Conservation (phyloP, 2,797 vertebrate genomes). For the Smutsia temminckii region DNA sequence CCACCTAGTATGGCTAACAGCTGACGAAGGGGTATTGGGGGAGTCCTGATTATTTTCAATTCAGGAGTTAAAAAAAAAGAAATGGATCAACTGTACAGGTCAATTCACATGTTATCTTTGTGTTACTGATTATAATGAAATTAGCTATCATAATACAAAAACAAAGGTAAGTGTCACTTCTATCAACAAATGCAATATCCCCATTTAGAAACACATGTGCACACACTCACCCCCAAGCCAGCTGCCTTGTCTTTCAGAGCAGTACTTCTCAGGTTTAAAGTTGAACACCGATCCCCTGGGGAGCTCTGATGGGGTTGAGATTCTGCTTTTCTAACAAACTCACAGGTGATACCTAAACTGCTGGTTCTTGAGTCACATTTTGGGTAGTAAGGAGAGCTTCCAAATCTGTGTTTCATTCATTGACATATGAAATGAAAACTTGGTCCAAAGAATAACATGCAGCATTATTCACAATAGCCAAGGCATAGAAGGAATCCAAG, state of each 20-base stretch:
- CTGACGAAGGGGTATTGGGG: neutral
- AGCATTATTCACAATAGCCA: neutral
- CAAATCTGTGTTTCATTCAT: conserved; percentile 6
- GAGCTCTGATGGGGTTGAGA: neutral
- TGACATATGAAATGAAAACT: neutral
- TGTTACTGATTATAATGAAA: neutral
- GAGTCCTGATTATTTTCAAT: neutral
- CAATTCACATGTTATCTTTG: neutral
- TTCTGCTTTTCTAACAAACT: neutral
- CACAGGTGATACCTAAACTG: neutral
- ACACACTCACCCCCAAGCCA: neutral
- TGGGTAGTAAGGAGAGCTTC: neutral
- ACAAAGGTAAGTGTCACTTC: neutral
- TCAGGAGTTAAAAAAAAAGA: neutral
- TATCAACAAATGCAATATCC: neutral
- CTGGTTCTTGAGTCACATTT: neutral
- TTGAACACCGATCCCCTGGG: neutral
- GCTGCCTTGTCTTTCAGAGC: neutral
- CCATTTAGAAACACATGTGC: neutral
- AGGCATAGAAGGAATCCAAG: neutral
- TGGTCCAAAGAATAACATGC: neutral
- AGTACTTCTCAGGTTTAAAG: neutral
- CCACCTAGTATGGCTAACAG: neutral
- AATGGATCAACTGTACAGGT: neutral
- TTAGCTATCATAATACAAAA: neutral